A percentile compares a stretch with the other conserved stretches of the same genome.
These are phyloP conservation scores for Pontoporia blainvillei DNA, from an alignment of 2,113 vertebrate species.

Conservation along the genomic window DNA sequence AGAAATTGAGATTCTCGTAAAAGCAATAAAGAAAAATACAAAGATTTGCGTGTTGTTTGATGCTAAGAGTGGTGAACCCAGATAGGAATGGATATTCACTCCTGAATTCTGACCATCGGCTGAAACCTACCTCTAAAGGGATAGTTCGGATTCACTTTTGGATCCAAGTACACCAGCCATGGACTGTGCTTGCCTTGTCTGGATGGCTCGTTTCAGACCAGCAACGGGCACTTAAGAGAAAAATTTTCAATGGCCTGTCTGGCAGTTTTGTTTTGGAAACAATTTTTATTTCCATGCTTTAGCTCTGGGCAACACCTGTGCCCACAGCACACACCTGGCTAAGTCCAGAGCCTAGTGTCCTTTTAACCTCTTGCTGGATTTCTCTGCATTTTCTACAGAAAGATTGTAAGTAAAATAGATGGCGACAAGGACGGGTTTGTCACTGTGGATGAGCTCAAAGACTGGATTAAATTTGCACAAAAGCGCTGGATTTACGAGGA, in stretches of 20 bases:
- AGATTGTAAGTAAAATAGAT: conserved; percentile 95
- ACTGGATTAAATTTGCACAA: conserved; percentile 96
- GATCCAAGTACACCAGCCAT: not conserved
- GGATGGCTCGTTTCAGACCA: not conserved
- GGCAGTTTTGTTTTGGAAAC: conserved; percentile 15
- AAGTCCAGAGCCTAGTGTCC: conserved; percentile 44
- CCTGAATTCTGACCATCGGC: not conserved
- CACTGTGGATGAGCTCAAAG: conserved; percentile 93
- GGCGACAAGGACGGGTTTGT: conserved; percentile 94
- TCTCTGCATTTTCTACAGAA: conserved; percentile 84
- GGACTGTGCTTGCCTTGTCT: not conserved
- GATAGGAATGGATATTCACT: not conserved
- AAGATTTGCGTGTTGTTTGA: not conserved
- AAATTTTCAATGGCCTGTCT: not conserved
- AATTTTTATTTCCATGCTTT: conserved; percentile 5
- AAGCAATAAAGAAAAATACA: not conserved
- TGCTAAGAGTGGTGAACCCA: not conserved
- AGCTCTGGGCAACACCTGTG: not conserved
- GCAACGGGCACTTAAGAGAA: not conserved
- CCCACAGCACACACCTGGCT: conserved; percentile 44
- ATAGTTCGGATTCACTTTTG: not conserved
- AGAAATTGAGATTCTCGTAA: not conserved
- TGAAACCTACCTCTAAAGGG: not conserved
- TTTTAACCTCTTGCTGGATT: conserved; percentile 71
- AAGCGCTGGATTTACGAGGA: conserved; percentile 98